phyloP scores from a whole-genome alignment of 2,797 vertebrate genomes.

The Pristis pectinata region DNA sequence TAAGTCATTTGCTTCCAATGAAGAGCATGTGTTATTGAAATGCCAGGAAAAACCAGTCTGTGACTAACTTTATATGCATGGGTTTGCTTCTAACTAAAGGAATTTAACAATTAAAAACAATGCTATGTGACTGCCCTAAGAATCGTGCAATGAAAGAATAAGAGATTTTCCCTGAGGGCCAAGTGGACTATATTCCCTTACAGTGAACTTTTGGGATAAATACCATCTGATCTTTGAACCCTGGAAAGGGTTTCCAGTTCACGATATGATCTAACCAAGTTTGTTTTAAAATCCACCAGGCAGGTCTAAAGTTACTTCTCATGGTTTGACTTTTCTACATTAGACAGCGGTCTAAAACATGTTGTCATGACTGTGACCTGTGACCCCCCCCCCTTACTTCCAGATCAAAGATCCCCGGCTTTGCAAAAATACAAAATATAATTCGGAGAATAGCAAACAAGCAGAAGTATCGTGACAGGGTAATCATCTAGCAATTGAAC shows the following conservation, averaged over 20 bases:
- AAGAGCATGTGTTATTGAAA: neutral
- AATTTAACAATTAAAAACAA: neutral
- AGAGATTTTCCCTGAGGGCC: neutral
- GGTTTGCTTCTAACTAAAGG: neutral
- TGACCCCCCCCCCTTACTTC: neutral
- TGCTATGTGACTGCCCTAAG: neutral
- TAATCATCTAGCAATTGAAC: slow-evolving; percentile 24
- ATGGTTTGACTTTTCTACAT: slow-evolving; percentile 28
- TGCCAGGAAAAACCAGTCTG: neutral
- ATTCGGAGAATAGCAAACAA: slow-evolving; percentile 25
- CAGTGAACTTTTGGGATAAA: slow-evolving; percentile 37
- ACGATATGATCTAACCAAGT: slow-evolving; percentile 32
- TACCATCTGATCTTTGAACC: slow-evolving; percentile 36
- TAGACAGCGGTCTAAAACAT: slow-evolving; percentile 35
- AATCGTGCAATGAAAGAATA: neutral
- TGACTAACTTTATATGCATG: neutral
- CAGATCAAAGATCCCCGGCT: slow-evolving; percentile 3
- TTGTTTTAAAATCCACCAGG: slow-evolving; percentile 31
- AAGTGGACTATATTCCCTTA: neutral
- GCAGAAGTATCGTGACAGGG: neutral
- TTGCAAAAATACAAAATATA: slow-evolving; percentile 36
- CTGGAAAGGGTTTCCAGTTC: slow-evolving; percentile 2
- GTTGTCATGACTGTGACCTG: slow-evolving; percentile 35
- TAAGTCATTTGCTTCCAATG: no score
- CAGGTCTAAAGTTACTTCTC: slow-evolving; percentile 35